Evolutionary conservation across 2,113 vertebrate genomes (phyloP).

Genomic region (Pseudopipra pipra): DNA sequence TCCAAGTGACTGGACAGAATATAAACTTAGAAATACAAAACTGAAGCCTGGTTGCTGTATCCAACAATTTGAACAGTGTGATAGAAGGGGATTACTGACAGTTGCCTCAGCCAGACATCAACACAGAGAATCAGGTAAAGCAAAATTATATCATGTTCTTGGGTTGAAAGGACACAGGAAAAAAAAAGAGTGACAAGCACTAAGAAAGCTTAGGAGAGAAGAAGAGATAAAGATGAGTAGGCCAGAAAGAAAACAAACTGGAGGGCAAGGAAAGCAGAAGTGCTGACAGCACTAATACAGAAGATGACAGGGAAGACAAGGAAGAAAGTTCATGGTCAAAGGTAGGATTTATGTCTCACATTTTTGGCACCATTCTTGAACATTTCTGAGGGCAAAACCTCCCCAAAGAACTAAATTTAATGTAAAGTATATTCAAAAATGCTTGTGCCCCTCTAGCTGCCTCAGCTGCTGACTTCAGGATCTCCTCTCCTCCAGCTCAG

Average conservation of each 20-base stretch:
- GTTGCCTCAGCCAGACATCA: not conserved
- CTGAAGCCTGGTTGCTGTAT: not conserved
- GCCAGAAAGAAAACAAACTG: conserved; percentile 17
- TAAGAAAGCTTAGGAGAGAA: not conserved
- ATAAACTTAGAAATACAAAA: not conserved
- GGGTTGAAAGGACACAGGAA: not conserved
- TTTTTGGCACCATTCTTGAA: conserved; percentile 3
- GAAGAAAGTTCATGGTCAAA: not conserved
- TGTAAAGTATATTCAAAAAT: not conserved
- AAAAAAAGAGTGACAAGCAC: not conserved
- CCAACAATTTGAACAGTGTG: not conserved
- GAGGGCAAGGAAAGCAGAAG: not conserved
- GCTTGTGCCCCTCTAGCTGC: not conserved
- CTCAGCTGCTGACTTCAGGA: not conserved
- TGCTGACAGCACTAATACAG: conserved; percentile 23
- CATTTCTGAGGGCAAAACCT: not conserved
- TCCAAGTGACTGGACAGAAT: not conserved
- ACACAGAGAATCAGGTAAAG: not conserved
- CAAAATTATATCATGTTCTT: not conserved
- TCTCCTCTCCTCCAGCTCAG: not conserved
- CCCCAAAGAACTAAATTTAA: not conserved
- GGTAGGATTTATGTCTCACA: not conserved
- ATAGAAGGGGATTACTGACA: not conserved
- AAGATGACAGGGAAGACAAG: conserved; percentile 21
- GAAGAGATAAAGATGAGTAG: not conserved